Percentiles rank a stretch among this genome's conserved stretches.
phyloP scores from a whole-genome alignment of 2,888 invertebrate species.

The Teinopalpus imperialis region DNA sequence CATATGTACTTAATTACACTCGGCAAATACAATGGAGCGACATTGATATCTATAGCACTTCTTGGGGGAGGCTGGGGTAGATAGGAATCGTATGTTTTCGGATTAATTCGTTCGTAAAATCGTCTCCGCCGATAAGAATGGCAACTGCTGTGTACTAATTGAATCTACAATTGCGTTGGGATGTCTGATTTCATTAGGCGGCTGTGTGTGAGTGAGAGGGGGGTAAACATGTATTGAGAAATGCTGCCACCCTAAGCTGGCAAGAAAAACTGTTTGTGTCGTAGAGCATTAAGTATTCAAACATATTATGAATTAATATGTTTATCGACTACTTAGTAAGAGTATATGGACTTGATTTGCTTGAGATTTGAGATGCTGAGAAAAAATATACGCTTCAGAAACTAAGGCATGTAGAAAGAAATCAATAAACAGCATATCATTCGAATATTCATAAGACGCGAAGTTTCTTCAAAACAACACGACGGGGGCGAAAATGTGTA shows the following conservation, averaged over 20 bases:
- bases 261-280: conserved; percentile 33
- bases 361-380: too few relatives aligned
- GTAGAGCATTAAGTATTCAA: conserved; percentile 8
- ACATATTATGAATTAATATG: conserved; percentile 21
- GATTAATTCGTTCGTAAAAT: conserved; percentile 82
- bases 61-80: conserved; percentile 63
- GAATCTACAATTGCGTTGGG: conserved; percentile 78
- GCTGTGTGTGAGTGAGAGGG: conserved; percentile 50
- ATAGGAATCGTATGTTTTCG: conserved; percentile 80
- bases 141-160: conserved; percentile 79
- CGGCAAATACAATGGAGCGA: conserved; percentile 66
- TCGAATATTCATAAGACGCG: conserved; percentile 53
- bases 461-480: conserved; percentile 59
- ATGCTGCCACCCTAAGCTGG: conserved; percentile 32
- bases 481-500: conserved; percentile 63
- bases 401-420: conserved; percentile 26
- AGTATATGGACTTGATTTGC: too few relatives aligned
- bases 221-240: conserved; percentile 39
- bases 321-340: too few relatives aligned
- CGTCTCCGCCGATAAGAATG: conserved; percentile 80
- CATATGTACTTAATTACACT: conserved; percentile 75
- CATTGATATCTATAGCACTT: conserved; percentile 61
- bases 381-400: too few relatives aligned
- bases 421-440: conserved; percentile 35
- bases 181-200: conserved; percentile 77